Evolutionary conservation across 2,888 invertebrate species (phyloP).

Genomic region (Ectobius pallidus): DNA sequence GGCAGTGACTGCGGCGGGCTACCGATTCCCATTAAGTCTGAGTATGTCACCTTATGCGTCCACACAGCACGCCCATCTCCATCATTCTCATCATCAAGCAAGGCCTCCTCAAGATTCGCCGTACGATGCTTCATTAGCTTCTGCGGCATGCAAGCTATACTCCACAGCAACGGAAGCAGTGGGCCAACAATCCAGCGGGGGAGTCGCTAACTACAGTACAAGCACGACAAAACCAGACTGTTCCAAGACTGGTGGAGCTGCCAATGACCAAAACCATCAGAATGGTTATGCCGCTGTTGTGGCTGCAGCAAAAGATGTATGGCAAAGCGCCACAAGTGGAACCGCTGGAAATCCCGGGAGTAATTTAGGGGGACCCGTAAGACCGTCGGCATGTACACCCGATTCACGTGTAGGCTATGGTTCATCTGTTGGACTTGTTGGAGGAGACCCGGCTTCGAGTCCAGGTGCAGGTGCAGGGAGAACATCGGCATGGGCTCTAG

Average conservation of each 20-base stretch:
- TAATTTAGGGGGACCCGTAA: constrained; percentile 68
- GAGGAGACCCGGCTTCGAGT: constrained; percentile 76
- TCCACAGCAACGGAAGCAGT: constrained; percentile 67
- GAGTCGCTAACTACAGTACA: constrained; percentile 53
- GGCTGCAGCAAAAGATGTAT: constrained; percentile 69
- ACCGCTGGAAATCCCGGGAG: constrained; percentile 58
- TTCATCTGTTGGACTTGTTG: constrained; percentile 65
- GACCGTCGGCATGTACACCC: constrained; percentile 89
- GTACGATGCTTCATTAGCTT: constrained; percentile 88
- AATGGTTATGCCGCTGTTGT: constrained; percentile 72
- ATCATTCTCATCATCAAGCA: constrained; percentile 75
- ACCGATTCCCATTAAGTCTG: constrained; percentile 85
- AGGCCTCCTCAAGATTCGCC: constrained; percentile 89
- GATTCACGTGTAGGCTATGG: constrained; percentile 81
- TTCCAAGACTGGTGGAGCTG: constrained; percentile 44
- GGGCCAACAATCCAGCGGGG: constrained; percentile 61
- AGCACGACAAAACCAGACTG: constrained; percentile 48
- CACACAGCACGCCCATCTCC: constrained; percentile 67
- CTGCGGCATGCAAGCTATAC: constrained; percentile 76
- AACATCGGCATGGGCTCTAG: constrained; percentile 58
- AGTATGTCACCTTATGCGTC: constrained; percentile 85
- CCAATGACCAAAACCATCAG: constrained; percentile 52
- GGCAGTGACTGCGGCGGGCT: constrained; percentile 72
- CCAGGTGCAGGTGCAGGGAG: constrained; percentile 64
- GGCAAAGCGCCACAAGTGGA: constrained; percentile 69